Evolutionary conservation across 2,888 invertebrate genomes (phyloP), one percentile per base, ranked within the genome.

Genomic region (Pseudococcus jackbeardsleyi): DNA sequence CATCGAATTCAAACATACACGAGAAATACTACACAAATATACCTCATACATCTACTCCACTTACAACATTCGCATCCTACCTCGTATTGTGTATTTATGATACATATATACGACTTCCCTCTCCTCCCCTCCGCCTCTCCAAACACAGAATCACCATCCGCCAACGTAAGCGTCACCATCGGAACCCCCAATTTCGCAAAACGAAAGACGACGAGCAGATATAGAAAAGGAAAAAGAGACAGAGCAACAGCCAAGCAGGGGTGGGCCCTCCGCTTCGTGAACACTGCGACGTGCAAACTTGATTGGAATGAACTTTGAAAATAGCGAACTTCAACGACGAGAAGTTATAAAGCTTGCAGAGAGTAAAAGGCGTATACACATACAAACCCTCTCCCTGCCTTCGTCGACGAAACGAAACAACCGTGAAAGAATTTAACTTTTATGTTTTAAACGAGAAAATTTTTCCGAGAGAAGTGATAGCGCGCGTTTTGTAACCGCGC

Each of bases 291-390:
- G 39, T 42, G 88, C 84, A 85, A 89, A 89, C 89, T 88, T 89
- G 89, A 89, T 89, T 88, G 89, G 89, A 89, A 89, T 89, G 89
- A 88, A 88, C 84, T 90, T 90, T 90, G 90, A 90, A 87, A 85
- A 87, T 79, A 77, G 87, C 68, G 48, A 87, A 87, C 50, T 87
- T 87, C 79, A 87, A 87, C 87, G 87, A 87, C 39, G 87, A 77
- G 33, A 77, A 87, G 79, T 77, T 87, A 87, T 87, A 87, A 90
- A 90, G 90, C 90, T 90, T 90, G 77, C n/a, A 33, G 77, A n/a
- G 39, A 77, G 39, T 77, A 77, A 77, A 77, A 77, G 42, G 77
- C 77, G 77, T 68, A 68, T 68, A 68, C 68, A 68, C 77, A 26
- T 42, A 42, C 42, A 54, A n/a, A n/a, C 54, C 54, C 12, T 15